phyloP scores from a whole-genome alignment of 2,888 invertebrate genomes.

The Clepsis dumicolana region DNA sequence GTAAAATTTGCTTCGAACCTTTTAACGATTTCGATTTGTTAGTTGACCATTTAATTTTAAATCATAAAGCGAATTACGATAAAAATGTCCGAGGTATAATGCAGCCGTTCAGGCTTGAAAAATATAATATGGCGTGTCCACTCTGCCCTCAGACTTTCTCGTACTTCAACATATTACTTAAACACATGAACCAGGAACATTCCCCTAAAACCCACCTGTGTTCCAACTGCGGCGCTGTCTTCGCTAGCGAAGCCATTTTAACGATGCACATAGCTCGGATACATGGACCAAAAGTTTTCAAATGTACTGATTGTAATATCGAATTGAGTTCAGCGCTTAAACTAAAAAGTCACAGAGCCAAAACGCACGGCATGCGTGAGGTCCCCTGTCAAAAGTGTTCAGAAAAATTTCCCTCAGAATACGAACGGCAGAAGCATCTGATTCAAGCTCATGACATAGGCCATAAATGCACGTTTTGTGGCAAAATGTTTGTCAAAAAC shows the following conservation, averaged over 20 bases:
- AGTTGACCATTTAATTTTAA: constrained; percentile 47
- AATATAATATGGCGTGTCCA: constrained; percentile 46
- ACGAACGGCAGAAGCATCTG: constrained; percentile 45
- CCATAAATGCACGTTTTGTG: constrained; percentile 48
- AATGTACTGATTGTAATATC: constrained; percentile 41
- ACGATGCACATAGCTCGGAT: constrained; percentile 41
- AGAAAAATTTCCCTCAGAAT: constrained; percentile 46
- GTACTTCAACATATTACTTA: constrained; percentile 46
- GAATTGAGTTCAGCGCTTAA: constrained; percentile 38
- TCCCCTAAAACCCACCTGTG: constrained; percentile 46
- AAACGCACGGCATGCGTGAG: constrained; percentile 43
- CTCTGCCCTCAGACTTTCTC: constrained; percentile 44
- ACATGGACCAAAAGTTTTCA: constrained; percentile 41
- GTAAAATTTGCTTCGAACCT: constrained; percentile 45
- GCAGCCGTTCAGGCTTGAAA: constrained; percentile 45
- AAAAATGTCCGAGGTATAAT: constrained; percentile 42
- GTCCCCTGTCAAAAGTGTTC: constrained; percentile 44
- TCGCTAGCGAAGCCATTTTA: constrained; percentile 41
- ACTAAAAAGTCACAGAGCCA: constrained; percentile 45
- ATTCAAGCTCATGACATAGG: constrained; percentile 46
- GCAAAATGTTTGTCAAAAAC: constrained; percentile 47
- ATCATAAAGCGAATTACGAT: constrained; percentile 47
- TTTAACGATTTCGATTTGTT: constrained; percentile 46
- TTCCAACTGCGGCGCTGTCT: constrained; percentile 45
- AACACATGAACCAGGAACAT: constrained; percentile 47